Conservation (phyloP, 1,140 invertebrate genomes). For the fruit fly (Drosophila melanogaster) region DNA sequence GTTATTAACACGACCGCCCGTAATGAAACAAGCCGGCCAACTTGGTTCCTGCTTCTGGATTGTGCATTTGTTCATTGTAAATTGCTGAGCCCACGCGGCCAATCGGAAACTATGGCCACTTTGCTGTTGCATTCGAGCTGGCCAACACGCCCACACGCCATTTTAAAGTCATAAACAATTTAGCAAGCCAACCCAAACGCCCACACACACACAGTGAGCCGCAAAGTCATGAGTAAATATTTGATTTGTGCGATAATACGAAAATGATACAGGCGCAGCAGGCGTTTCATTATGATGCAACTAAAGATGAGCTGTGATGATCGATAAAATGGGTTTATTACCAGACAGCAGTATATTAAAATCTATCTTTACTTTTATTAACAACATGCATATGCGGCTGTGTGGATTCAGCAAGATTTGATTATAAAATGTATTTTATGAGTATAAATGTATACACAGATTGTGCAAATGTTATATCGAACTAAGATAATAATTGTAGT, state of each 20-base stretch:
- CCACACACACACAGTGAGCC: conserved; percentile 34
- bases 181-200: conserved; percentile 51
- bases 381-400: too few relatives aligned
- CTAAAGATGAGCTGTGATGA: conserved; percentile 25
- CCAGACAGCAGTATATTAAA: neutral
- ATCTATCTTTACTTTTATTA: neutral
- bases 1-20: conserved; percentile 67
- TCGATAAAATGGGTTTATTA: neutral
- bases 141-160: conserved; percentile 49
- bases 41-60: conserved; percentile 18
- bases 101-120: conserved; percentile 26
- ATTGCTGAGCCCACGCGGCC: conserved; percentile 19
- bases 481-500: too few relatives aligned
- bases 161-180: conserved; percentile 67
- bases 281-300: conserved; percentile 20
- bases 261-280: conserved; percentile 62
- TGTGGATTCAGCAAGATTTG: too few relatives aligned
- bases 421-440: neutral
- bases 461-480: too few relatives aligned
- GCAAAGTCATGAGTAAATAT: conserved; percentile 43
- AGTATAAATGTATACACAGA: neutral
- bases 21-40: conserved; percentile 40
- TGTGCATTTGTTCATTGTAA: conserved; percentile 25
- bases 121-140: conserved; percentile 18
- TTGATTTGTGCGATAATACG: conserved; percentile 66